phyloP scores from a whole-genome alignment of 2,797 vertebrate species.

The Varecia variegata region DNA sequence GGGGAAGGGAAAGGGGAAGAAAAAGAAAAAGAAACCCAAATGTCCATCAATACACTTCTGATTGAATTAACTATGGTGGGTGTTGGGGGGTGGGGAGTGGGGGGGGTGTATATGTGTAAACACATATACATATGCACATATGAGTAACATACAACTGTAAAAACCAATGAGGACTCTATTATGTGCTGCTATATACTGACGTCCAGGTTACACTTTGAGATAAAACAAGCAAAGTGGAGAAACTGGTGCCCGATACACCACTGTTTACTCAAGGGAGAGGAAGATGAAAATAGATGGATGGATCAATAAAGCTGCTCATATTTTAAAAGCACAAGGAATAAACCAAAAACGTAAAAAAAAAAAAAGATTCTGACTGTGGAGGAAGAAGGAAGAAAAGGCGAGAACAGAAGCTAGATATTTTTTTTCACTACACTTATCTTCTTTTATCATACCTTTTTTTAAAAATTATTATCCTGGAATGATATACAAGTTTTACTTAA shows the following conservation, averaged over 20 bases:
- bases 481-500: neutral
- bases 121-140: neutral
- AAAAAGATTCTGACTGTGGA: neutral
- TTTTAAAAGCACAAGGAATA: conserved; percentile 3
- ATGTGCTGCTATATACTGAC: neutral
- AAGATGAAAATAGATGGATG: neutral
- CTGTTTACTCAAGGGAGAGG: neutral
- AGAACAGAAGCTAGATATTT: neutral
- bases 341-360: neutral
- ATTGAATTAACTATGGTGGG: neutral
- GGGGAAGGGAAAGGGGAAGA: neutral
- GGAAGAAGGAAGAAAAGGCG: neutral
- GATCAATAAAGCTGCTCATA: too few relatives aligned
- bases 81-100: too few relatives aligned
- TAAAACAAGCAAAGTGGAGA: neutral
- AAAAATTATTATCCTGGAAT: neutral
- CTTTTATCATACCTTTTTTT: neutral
- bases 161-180: neutral
- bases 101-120: neutral
- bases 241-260: neutral
- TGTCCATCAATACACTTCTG: neutral
- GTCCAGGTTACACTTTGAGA: neutral
- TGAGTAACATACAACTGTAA: neutral
- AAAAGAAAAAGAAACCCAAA: neutral
- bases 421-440: neutral